A percentile compares a stretch with the other conserved stretches of the same genome.
Evolutionary conservation across 1,140 invertebrate species (phyloP).

Genomic region (Heliothis subflexa): DNA sequence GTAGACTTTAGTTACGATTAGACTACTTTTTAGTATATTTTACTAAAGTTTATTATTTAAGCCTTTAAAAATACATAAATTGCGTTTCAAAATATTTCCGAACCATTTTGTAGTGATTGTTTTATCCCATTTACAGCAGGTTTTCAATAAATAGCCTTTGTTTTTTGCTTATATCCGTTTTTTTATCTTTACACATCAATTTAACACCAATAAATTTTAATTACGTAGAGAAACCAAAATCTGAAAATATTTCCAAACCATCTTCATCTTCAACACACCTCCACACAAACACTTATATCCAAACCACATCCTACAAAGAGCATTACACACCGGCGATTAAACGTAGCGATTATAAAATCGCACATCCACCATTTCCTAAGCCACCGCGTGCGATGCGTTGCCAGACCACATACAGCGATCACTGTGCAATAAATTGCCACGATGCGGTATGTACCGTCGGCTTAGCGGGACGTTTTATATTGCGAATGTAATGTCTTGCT

Average conservation of each 20-base stretch:
- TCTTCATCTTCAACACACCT: not conserved
- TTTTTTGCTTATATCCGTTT: no score
- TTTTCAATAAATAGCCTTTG: no score
- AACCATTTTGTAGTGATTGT: no score
- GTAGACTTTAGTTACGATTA: no score
- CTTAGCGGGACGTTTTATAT: constrained; percentile 49
- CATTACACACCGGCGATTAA: constrained; percentile 14
- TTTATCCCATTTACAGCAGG: no score
- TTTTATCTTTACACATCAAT: no score
- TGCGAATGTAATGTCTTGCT: constrained; percentile 45
- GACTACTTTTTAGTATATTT: no score
- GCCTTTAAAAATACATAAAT: no score
- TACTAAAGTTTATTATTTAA: no score
- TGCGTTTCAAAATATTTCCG: no score
- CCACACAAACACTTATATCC: not conserved
- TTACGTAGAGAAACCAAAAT: not conserved
- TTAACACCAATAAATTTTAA: no score
- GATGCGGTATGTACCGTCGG: constrained; percentile 49
- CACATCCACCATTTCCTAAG: constrained; percentile 37
- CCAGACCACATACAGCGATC: constrained; percentile 55
- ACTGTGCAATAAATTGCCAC: constrained; percentile 51
- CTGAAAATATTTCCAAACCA: not conserved
- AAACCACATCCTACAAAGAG: constrained; percentile 27
- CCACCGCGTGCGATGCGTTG: constrained; percentile 47
- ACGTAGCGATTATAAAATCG: constrained; percentile 26